These are phyloP conservation scores for Scaptomyza pallida DNA, from an alignment of 1,140 invertebrate genomes.

Conservation along the genomic window DNA sequence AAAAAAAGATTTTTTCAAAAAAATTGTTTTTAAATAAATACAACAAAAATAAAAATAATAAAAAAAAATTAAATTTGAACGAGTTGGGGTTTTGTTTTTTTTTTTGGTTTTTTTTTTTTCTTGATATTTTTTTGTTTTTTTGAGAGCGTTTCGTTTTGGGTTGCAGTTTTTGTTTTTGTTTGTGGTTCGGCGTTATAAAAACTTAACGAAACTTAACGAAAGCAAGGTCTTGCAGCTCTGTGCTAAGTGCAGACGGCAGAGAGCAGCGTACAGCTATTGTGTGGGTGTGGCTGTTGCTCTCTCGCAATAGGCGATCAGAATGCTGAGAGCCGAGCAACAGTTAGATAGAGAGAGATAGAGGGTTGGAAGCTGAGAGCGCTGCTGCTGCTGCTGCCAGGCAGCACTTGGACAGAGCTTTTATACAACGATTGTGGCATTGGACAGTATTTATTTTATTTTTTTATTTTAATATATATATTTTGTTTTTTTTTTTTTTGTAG, in stretches of 20 bases:
- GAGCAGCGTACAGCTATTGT: not conserved
- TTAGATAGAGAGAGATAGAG: no score
- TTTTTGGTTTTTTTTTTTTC: conserved; percentile 21
- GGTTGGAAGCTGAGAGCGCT: no score
- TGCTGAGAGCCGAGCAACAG: not conserved
- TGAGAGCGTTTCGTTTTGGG: conserved; percentile 20
- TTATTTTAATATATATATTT: conserved; percentile 3
- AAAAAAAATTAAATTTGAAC: conserved; percentile 10
- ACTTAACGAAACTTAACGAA: conserved; percentile 65
- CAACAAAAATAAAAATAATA: conserved; percentile 29
- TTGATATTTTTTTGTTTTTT: conserved; percentile 15
- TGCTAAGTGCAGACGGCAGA: not conserved
- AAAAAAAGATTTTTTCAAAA: not conserved
- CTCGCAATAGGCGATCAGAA: not conserved
- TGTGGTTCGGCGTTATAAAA: conserved; percentile 35
- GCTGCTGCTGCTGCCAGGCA: not conserved
- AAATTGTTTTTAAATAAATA: conserved; percentile 48
- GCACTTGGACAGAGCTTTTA: conserved; percentile 17
- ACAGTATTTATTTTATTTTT: conserved; percentile 33
- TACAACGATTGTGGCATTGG: conserved; percentile 64
- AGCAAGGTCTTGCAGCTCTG: conserved; percentile 35
- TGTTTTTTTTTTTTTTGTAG: conserved; percentile 17
- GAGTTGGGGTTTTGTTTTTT: conserved; percentile 6
- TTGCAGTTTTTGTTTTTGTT: conserved; percentile 15
- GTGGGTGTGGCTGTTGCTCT: not conserved